A percentile compares a stretch with the other conserved stretches of the same genome.
phyloP scores from a whole-genome alignment of 2,113 vertebrate species.

The Brachypteracias leptosomus region DNA sequence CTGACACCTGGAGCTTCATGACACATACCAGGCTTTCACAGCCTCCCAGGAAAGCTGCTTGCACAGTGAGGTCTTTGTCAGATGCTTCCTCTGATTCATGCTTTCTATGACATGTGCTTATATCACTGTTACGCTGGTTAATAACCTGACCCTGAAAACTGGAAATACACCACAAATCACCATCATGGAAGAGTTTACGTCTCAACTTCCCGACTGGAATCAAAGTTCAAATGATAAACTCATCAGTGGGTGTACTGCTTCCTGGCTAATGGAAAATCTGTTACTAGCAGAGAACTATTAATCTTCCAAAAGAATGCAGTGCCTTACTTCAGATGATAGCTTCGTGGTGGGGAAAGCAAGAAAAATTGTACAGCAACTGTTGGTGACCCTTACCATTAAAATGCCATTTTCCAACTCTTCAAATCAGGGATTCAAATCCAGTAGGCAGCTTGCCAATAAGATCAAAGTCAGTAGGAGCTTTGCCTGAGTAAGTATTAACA shows the following conservation, averaged over 20 bases:
- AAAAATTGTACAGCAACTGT: neutral
- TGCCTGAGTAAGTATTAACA: slow-evolving; percentile 7
- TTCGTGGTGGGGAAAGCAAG: neutral
- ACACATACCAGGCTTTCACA: slow-evolving; percentile 2
- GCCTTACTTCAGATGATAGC: neutral
- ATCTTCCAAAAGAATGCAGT: slow-evolving; percentile 12
- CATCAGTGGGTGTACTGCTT: slow-evolving; percentile 37
- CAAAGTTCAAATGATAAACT: slow-evolving; percentile 68
- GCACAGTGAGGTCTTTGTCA: slow-evolving; percentile 41
- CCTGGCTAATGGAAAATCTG: slow-evolving; percentile 40
- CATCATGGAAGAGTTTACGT: slow-evolving; percentile 8
- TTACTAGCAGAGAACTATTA: slow-evolving; percentile 41
- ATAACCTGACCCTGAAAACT: slow-evolving; percentile 65
- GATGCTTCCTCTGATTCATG: slow-evolving; percentile 39
- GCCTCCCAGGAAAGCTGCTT: slow-evolving; percentile 7
- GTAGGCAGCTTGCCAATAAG: neutral
- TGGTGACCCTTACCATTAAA: slow-evolving; percentile 4
- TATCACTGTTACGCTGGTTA: slow-evolving; percentile 39
- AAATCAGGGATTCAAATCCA: neutral
- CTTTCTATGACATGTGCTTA: slow-evolving; percentile 10
- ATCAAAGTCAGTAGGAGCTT: slow-evolving; percentile 4
- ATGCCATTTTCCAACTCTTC: neutral
- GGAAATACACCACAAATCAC: slow-evolving; percentile 59
- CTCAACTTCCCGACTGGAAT: slow-evolving; percentile 38
- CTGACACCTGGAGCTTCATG: neutral